phyloP scores from a whole-genome alignment of 2,888 invertebrate species.

The Acanthopleura granulata region DNA sequence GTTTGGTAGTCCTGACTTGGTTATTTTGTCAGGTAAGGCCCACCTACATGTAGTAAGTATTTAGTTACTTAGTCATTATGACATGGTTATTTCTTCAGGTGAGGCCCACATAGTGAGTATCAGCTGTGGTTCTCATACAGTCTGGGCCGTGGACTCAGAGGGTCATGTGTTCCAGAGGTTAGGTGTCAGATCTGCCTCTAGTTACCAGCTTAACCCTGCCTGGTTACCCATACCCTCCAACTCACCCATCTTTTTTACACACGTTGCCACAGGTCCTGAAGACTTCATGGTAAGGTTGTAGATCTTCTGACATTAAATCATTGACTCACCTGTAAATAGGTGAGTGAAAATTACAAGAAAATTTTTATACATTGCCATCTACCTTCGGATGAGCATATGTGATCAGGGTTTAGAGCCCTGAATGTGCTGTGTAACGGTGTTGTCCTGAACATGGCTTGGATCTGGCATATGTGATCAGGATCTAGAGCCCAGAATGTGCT shows the following conservation, averaged over 20 bases:
- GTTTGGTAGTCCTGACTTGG: conserved; percentile 70
- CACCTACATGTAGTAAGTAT: conserved; percentile 69
- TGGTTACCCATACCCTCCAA: conserved; percentile 70
- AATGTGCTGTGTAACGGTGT: no score
- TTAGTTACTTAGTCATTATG: no score
- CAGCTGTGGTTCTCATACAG: conserved; percentile 70
- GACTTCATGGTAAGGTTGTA: conserved; percentile 61
- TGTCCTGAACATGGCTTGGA: no score
- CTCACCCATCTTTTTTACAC: conserved; percentile 59
- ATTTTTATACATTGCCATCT: no score
- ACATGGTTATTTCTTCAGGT: conserved; percentile 49
- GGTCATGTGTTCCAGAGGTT: conserved; percentile 72
- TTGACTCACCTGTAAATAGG: no score
- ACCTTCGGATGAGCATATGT: no score
- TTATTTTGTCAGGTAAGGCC: conserved; percentile 52
- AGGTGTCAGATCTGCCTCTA: conserved; percentile 69
- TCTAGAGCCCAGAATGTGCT: no score
- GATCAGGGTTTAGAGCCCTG: no score
- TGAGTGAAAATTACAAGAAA: no score
- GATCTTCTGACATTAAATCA: background rate
- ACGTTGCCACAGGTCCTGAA: conserved; percentile 53
- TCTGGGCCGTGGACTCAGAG: conserved; percentile 72
- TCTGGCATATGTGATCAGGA: no score
- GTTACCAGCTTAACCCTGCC: conserved; percentile 69
- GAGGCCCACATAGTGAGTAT: conserved; percentile 68